These are phyloP conservation scores for Lagopus leucura DNA, from an alignment of 2,113 vertebrate species.

Conservation along the genomic window DNA sequence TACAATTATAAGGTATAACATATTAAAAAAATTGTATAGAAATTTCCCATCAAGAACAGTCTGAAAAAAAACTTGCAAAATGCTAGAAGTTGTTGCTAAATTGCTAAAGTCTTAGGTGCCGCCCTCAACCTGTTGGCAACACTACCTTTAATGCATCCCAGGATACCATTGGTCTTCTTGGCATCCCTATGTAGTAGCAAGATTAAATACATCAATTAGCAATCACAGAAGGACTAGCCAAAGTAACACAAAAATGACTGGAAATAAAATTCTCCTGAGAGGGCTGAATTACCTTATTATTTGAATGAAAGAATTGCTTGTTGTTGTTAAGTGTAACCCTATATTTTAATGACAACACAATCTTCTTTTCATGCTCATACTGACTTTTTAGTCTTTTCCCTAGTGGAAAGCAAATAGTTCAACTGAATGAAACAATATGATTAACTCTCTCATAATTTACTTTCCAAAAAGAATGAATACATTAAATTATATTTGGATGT, in stretches of 20 bases:
- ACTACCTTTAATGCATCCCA: neutral
- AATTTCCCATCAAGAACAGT: neutral
- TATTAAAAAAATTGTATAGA: neutral
- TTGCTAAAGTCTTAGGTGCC: neutral
- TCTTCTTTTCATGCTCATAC: neutral
- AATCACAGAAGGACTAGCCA: neutral
- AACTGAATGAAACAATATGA: neutral
- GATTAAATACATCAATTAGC: slow-evolving; percentile 32
- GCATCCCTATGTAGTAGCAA: neutral
- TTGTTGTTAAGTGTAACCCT: neutral
- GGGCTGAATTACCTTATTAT: neutral
- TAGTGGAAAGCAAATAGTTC: neutral
- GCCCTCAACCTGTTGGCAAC: neutral
- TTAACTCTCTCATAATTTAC: neutral
- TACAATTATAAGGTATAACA: neutral
- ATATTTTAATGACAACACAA: neutral
- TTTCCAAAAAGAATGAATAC: neutral
- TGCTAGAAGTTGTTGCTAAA: neutral
- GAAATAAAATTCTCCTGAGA: slow-evolving; percentile 2
- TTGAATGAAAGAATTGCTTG: neutral
- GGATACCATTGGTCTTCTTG: neutral
- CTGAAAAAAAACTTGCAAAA: neutral
- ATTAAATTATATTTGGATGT: neutral
- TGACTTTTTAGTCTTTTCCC: neutral
- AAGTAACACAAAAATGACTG: neutral